Base-by-base conservation (phyloP, 2,888 invertebrate genomes). In the Agrochola lota region DNA sequence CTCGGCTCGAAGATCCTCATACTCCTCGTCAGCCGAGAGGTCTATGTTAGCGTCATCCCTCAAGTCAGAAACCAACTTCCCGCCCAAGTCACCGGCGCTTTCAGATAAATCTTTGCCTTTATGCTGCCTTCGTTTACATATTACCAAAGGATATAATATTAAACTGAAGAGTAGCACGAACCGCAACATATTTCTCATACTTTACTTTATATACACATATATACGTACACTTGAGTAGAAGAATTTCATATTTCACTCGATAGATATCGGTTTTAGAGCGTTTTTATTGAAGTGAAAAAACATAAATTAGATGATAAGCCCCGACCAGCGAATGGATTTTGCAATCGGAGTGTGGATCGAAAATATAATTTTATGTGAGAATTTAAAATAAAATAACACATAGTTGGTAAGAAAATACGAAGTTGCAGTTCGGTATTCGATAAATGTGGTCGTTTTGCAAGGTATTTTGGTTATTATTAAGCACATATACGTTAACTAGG, bases 1-100 rank as follows among this genome's bases (percentile, higher is more conserved):
- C 77, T 96, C 95, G 0, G 96, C 96, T 5, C 95, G 91, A 26
- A 96, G 90, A 84, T 96, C 96, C 76, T 96, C 96, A 80, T 96
- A 96, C 80, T 96, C 96, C 68, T 94, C 95, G 68, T 96, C 96
- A 35, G 81, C 88, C n/a, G 96, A 89, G 49, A 95, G 91, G 86
- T 95, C 96, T 80, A 95, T 88, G 85, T 95, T 95, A 8, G 89
- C 93, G 68, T 96, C 94, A 84, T 94, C 91, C 68, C 89, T 92
- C 83, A 96, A 89, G n/a, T 88, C 79, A 26, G 91, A 66, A 75
- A 95, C 85, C 59, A 96, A 83, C 11, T 85, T 81, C 1, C 89
- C 90, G 0, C 91, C 94, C 5, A 92, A 88, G 70, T 94, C 93
- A 60, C 80, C 87, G 4, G 71, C 88, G 0, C 64, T 82, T 3